Evolutionary conservation across 1,140 invertebrate genomes (phyloP).

Genomic region (Metaphire vulgaris): DNA sequence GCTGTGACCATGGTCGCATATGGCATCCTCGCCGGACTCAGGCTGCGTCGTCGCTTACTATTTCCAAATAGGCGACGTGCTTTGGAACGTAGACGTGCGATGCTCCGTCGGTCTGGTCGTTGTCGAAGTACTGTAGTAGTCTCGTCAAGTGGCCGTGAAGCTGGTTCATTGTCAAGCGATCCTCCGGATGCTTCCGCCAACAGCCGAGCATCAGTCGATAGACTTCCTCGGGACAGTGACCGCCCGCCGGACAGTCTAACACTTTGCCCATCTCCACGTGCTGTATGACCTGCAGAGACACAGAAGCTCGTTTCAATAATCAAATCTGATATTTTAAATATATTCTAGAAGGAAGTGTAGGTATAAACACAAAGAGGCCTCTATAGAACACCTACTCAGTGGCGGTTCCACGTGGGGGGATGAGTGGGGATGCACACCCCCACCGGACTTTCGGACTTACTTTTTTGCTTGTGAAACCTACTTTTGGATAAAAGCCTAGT

Average conservation of each 20-base stretch:
- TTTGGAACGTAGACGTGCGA: not conserved
- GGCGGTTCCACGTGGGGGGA: too few species aligned
- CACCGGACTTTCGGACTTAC: too few species aligned
- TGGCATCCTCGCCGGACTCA: too few species aligned
- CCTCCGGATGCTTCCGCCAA: conserved; percentile 49
- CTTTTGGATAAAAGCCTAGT: too few species aligned
- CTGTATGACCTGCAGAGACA: conserved; percentile 54
- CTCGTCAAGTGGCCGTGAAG: conserved; percentile 54
- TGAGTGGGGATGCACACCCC: too few species aligned
- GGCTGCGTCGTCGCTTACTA: not conserved
- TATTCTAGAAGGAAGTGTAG: too few species aligned
- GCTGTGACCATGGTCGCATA: too few species aligned
- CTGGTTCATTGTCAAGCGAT: conserved; percentile 48
- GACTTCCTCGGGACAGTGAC: conserved; percentile 47
- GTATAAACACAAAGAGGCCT: too few species aligned
- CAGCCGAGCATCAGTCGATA: conserved; percentile 51
- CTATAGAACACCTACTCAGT: too few species aligned
- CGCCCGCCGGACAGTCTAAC: conserved; percentile 38
- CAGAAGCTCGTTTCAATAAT: too few species aligned
- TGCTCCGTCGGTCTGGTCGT: not conserved
- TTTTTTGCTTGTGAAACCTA: too few species aligned
- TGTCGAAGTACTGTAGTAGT: not conserved
- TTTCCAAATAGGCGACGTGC: not conserved
- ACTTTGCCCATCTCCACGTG: conserved; percentile 46
- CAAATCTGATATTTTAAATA: too few species aligned